Percentiles rank a stretch among this genome's conserved stretches.
Evolutionary conservation across 92 coral and sea anemone genomes (phyloP).

Genomic region (Plumapathes pennacea): DNA sequence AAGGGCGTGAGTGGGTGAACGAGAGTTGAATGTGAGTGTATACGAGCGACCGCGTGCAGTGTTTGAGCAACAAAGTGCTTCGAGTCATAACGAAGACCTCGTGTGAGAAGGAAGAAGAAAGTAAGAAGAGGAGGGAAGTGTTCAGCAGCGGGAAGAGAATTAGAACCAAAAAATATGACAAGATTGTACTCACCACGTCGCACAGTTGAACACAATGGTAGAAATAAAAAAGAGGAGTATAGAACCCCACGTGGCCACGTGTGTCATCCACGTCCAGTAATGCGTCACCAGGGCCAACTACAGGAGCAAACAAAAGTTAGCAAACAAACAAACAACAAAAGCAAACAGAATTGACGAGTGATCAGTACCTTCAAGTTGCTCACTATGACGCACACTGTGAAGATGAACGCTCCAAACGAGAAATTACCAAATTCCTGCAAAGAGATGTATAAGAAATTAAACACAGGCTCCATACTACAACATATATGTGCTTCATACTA

Average conservation of each 20-base stretch:
- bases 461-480: too few species aligned
- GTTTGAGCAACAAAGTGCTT: too few species aligned
- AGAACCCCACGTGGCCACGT: slow-evolving; percentile 86
- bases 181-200: slow-evolving; percentile 76
- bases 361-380: slow-evolving; percentile 77
- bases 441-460: not conserved
- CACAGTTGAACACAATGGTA: slow-evolving; percentile 60
- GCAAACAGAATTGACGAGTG: not conserved
- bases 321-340: slow-evolving; percentile 1
- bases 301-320: slow-evolving; percentile 5
- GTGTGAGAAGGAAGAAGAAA: too few species aligned
- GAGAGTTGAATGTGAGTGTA: too few species aligned
- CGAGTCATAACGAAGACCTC: too few species aligned
- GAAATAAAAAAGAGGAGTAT: slow-evolving; percentile 70
- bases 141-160: too few species aligned
- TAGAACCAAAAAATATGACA: too few species aligned
- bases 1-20: too few species aligned
- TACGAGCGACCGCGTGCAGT: too few species aligned
- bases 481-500: too few species aligned
- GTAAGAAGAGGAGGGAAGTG: too few species aligned
- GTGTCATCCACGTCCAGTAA: slow-evolving; percentile 91
- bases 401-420: slow-evolving; percentile 92
- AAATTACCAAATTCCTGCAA: slow-evolving; percentile 82
- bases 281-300: slow-evolving; percentile 87
- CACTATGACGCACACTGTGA: slow-evolving; percentile 81